Percentiles rank a stretch among this genome's conserved stretches.
Conservation (phyloP, 2,113 vertebrate species). For the Hippocampus barbouri region DNA sequence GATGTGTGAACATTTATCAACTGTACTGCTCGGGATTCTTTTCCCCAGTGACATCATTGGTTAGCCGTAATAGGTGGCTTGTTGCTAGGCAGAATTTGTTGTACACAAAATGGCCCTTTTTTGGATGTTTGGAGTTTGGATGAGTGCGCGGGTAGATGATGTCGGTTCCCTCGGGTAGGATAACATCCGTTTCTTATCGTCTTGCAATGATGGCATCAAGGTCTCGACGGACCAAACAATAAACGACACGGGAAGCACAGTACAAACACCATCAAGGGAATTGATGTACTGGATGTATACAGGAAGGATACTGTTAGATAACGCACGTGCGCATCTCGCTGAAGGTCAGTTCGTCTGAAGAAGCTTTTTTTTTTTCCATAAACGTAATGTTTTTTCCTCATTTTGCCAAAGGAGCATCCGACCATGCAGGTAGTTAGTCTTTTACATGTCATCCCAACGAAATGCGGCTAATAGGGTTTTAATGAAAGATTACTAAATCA, state of each 20-base stretch:
- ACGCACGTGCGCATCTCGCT: slow-evolving; percentile 24
- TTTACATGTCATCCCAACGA: background rate
- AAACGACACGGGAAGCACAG: slow-evolving; percentile 33
- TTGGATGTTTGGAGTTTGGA: background rate
- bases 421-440: background rate
- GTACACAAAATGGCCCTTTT: no score
- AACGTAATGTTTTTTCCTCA: background rate
- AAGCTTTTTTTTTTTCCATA: background rate
- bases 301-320: slow-evolving; percentile 32
- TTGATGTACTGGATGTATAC: slow-evolving; percentile 17
- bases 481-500: background rate
- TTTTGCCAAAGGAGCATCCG: background rate
- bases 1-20: no score
- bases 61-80: background rate
- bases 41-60: background rate
- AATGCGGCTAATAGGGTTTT: background rate
- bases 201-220: slow-evolving; percentile 39
- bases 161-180: background rate
- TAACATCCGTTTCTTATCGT: slow-evolving; percentile 27
- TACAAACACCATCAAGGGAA: slow-evolving; percentile 35
- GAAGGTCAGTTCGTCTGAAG: background rate
- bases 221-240: slow-evolving; percentile 28
- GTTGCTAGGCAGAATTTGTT: background rate
- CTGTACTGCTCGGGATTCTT: no score
- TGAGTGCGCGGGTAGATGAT: background rate